These are phyloP conservation scores for Uromys caudimaculatus DNA, from an alignment of 2,797 vertebrate genomes.

Conservation along the genomic window DNA sequence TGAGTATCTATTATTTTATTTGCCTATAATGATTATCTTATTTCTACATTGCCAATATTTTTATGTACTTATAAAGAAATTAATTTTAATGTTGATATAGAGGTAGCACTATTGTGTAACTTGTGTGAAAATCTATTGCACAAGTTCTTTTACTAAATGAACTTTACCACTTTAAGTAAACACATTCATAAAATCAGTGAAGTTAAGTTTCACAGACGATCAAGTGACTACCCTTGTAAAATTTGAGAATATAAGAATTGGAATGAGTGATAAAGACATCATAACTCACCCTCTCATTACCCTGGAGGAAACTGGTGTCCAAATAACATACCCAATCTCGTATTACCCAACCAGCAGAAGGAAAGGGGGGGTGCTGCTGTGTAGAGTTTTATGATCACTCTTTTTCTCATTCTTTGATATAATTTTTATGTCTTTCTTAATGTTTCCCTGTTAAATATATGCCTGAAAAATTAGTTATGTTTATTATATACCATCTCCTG, in stretches of 20 bases:
- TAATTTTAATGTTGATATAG: not conserved
- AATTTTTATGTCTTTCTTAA: not conserved
- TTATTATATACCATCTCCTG: not conserved
- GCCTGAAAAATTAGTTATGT: not conserved
- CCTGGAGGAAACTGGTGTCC: not conserved
- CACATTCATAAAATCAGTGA: constrained; percentile 40
- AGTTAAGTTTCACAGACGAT: constrained; percentile 36
- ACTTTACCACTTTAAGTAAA: constrained; percentile 19
- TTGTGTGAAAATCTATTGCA: not conserved
- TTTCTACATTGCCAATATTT: not conserved
- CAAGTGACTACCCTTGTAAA: constrained; percentile 48
- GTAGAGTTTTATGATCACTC: not conserved
- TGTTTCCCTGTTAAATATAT: not conserved
- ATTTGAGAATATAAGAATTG: constrained; percentile 38
- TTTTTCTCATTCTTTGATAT: not conserved
- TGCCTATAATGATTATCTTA: not conserved
- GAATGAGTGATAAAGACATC: not conserved
- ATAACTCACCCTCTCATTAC: constrained; percentile 2
- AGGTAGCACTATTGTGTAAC: not conserved
- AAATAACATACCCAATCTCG: not conserved
- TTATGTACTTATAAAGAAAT: not conserved
- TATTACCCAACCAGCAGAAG: not conserved
- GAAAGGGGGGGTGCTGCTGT: not conserved
- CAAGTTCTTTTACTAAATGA: constrained; percentile 12
- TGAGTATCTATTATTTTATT: not conserved